These are phyloP conservation scores for Microvelia longipes DNA, from an alignment of 1,140 invertebrate genomes.

Conservation along the genomic window DNA sequence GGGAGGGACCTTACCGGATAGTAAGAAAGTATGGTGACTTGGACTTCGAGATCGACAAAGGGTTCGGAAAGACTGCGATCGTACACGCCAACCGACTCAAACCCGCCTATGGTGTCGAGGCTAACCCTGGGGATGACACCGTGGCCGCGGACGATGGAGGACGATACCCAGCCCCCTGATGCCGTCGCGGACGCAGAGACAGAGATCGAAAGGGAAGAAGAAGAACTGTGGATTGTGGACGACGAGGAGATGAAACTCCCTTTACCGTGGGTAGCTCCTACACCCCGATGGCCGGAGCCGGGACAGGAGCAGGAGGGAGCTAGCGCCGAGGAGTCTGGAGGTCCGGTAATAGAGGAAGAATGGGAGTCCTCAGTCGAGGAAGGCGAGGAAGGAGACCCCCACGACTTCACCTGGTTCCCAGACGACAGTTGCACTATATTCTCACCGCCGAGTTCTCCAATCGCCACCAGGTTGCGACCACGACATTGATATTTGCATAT, in stretches of 20 bases:
- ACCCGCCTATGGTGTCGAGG: background rate
- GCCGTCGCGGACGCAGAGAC: background rate
- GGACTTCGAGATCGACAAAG: background rate
- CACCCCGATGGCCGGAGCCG: no score
- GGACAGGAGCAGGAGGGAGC: no score
- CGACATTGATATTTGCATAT: background rate
- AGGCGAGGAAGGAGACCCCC: background rate
- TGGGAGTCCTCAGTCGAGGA: no score
- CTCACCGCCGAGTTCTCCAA: background rate
- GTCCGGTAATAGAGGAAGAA: no score
- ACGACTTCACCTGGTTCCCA: background rate
- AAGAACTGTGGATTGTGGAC: no score
- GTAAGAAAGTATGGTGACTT: background rate
- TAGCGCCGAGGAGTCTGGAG: no score
- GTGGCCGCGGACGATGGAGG: background rate
- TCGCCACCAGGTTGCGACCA: background rate
- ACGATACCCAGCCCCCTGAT: background rate
- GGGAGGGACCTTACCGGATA: background rate
- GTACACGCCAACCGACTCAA: background rate
- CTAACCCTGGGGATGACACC: background rate
- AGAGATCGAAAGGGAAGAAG: background rate
- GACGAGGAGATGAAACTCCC: no score
- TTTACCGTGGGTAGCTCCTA: no score
- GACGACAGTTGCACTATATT: background rate
- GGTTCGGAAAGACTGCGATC: background rate